Conservation (phyloP, 2,113 vertebrate species). For the Trogon melanurus region DNA sequence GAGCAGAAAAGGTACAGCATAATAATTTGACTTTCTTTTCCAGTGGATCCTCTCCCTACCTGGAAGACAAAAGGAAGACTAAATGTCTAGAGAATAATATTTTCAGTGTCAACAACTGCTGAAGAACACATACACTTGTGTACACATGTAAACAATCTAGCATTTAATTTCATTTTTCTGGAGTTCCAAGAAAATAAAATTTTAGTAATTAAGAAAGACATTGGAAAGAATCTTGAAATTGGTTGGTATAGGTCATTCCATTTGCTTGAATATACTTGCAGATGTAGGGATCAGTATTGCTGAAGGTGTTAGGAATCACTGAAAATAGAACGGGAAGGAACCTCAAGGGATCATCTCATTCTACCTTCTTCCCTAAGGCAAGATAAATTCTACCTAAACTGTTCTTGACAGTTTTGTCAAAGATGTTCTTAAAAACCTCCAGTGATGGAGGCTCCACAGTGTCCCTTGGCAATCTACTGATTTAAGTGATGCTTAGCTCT, state of each 20-base stretch:
- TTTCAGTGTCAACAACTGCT: neutral
- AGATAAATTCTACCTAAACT: neutral
- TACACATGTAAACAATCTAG: neutral
- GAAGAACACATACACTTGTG: neutral
- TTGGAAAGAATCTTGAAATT: neutral
- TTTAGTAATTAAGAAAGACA: neutral
- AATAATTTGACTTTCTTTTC: neutral
- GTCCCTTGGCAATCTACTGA: neutral
- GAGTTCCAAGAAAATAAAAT: neutral
- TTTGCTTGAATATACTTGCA: neutral
- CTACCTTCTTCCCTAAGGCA: neutral
- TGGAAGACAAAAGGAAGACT: neutral
- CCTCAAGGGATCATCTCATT: neutral
- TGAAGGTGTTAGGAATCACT: neutral
- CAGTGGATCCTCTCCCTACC: accelerated
- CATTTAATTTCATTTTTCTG: accelerated
- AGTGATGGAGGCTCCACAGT: neutral
- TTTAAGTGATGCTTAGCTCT: neutral
- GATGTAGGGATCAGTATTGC: neutral
- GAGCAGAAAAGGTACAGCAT: neutral
- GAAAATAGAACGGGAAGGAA: neutral
- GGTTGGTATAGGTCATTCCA: neutral
- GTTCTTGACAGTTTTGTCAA: neutral
- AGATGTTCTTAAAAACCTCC: neutral
- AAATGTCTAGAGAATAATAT: neutral